Base-by-base conservation (phyloP, 2,888 invertebrate genomes). In the Tinea pellionella region DNA sequence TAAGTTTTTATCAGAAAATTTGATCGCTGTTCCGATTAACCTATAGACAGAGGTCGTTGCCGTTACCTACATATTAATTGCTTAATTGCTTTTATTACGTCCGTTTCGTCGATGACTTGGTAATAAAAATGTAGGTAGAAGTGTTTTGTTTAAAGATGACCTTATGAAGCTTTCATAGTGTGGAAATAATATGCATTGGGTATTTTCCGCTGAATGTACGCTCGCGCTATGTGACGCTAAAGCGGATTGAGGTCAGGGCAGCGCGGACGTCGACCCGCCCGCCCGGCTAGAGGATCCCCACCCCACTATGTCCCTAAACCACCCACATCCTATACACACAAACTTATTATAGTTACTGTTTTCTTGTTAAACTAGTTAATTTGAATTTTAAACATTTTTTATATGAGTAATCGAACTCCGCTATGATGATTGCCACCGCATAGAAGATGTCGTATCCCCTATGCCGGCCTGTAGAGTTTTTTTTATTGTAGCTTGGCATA, bases 151-250 rank as follows among this genome's bases (percentile, higher is more conserved):
- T 12, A 37, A 37, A 37, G 16, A 47, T 47, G 47, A 47, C 47
- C 47, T 47, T 47, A 47, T n/a, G 13, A 47, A 47, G 47, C 15
- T 41, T 41, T 41, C 41, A 16, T 16, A 16, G 55, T 60, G 60
- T 74, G 73, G 72, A 72, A 77, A 75, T 68, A 68, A 64, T 67
- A 43, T 64, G 65, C 66, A 67, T 74, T 80, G 80, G 80, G 80
- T 80, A 80, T 84, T 86, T 86, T 86, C 85, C 86, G 77, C 77
- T 77, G 72, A 72, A 74, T 78, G 68, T 75, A 83, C 76, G 79
- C 77, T 85, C n/a, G 85, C 79, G 77, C 80, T 77, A 78, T 82
- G 85, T 89, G 89, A 85, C 84, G 85, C 80, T 83, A 79, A 82
- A 78, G 78, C 78, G 72, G 70, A 69, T 70, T 85, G 84, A 74